Evolutionary conservation across 2,113 vertebrate species (phyloP).

Genomic region (Vulpes ferrilata): DNA sequence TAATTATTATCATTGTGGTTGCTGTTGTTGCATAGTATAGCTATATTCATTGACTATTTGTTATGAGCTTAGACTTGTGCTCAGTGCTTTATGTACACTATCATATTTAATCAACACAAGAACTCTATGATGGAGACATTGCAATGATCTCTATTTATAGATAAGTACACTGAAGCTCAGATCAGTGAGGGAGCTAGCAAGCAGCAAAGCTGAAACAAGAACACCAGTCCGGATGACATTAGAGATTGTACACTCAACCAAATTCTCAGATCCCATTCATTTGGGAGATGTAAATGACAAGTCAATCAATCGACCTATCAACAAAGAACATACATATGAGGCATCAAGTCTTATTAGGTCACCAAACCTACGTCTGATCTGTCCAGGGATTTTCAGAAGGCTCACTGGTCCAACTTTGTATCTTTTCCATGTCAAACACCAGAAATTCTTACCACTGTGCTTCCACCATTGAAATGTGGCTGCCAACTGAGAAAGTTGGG

Average conservation of each 20-base stretch:
- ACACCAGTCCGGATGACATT: not conserved
- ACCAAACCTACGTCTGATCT: not conserved
- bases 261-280: not conserved
- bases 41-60: not conserved
- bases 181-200: not conserved
- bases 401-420: not conserved
- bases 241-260: not conserved
- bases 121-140: not conserved
- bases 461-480: conserved; percentile 62
- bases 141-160: not conserved
- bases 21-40: too few relatives aligned
- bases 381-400: not conserved
- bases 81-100: not conserved
- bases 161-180: not conserved
- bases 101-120: not conserved
- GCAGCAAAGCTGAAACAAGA: not conserved
- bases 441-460: conserved; percentile 61
- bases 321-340: not conserved
- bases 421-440: conserved; percentile 70
- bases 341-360: not conserved
- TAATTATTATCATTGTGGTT: not conserved
- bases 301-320: too few relatives aligned
- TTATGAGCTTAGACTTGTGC: not conserved
- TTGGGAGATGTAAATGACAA: not conserved
- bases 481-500: not conserved